Base-by-base conservation (phyloP, 30 jellyfish, hydroid and myxozoan genomes). In the Aurelia aurita complex sp. Pacific region DNA sequence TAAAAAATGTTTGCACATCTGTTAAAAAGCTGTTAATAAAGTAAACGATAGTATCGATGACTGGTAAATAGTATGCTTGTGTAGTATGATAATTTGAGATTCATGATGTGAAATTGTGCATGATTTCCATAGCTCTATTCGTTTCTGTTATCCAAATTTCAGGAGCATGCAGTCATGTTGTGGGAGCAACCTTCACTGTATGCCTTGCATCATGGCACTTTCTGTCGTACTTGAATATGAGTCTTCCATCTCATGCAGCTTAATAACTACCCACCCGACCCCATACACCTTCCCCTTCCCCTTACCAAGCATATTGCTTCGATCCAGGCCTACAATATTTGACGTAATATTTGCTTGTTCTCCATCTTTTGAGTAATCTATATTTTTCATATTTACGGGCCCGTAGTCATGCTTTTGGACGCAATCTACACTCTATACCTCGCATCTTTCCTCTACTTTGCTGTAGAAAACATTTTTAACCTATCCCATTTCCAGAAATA, bases 241-340 rank as follows among this genome's bases (percentile, higher is more conserved):
- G 43, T 73, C 50, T 14, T 51, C 38, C 70, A 73, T 54, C 42
- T 89, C 51, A 10, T 71, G 77, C 91, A 76, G 42, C 89, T 73
- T 46, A 51, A 68, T 18, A 73, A 77, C 15, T 67, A 70, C 73
- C 97, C 97, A 59, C 92, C 92, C 2, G 97, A 96, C 16, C 97
- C 97, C 1, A 53, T 80, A 14, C 97, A 96, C 18, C 35, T 84
- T 77, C 96, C 96, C 9, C 9, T 90, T 16, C n/a, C 84, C 42
- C 93, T 96, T 11, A 90, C 85, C 85, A 36, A 84, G 69, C 96
- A 80, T 57, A 68, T 61, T 57, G 34, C 85, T 36, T 75, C 68
- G 14, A 77, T 16, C 59, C 36, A 77, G n/a, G 77, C 77, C 1
- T 53, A 42, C 4, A 34, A 59, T 10, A 34, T 40, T 40, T 40